phyloP scores from a whole-genome alignment of 2,888 invertebrate species.

The Incurvaria masculella region DNA sequence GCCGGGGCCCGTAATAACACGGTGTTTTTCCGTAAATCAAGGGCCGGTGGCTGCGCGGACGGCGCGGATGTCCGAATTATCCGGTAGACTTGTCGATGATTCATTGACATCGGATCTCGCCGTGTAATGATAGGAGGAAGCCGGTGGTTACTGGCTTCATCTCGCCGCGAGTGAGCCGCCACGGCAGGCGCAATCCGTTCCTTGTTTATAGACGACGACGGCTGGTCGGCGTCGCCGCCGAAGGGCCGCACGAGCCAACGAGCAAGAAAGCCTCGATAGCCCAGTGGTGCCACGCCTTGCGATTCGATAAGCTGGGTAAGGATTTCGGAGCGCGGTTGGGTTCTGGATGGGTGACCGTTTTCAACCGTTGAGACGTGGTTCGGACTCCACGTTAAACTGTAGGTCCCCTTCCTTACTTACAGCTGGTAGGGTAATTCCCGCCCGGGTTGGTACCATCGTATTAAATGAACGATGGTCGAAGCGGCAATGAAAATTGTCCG shows the following conservation, averaged over 20 bases:
- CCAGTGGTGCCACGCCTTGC: neutral
- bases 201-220: neutral
- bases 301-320: too few relatives aligned
- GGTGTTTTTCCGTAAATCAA: constrained; percentile 56
- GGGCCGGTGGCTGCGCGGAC: constrained; percentile 14
- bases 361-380: too few relatives aligned
- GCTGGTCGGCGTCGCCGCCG: too few relatives aligned
- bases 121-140: constrained; percentile 36
- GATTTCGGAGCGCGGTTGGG: too few relatives aligned
- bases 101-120: constrained; percentile 40
- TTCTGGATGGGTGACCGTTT: too few relatives aligned
- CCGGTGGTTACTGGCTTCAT: constrained; percentile 9
- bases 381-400: too few relatives aligned
- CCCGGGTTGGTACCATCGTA: too few relatives aligned
- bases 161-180: constrained; percentile 11
- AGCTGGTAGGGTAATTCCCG: too few relatives aligned
- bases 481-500: too few relatives aligned
- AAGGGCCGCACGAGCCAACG: neutral
- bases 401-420: too few relatives aligned
- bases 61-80: constrained; percentile 37
- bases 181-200: constrained; percentile 9
- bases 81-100: constrained; percentile 53
- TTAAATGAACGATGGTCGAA: too few relatives aligned
- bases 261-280: neutral
- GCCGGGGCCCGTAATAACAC: constrained; percentile 43